A percentile compares a stretch with the other conserved stretches of the same genome.
Evolutionary conservation across 2,113 vertebrate species (phyloP).

Genomic region (Cephalopterus ornatus): DNA sequence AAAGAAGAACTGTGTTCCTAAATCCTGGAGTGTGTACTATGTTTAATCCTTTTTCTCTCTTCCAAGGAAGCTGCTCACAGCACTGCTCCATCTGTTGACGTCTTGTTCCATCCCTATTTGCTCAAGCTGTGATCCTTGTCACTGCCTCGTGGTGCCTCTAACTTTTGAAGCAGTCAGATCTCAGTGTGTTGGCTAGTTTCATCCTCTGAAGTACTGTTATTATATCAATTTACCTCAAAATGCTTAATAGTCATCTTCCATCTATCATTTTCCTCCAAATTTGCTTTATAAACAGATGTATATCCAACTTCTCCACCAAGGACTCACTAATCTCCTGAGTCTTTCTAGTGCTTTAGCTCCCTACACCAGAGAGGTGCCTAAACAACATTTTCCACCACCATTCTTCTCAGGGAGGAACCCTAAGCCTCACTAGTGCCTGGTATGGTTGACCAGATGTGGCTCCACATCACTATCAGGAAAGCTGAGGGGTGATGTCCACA

Average conservation of each 20-base stretch:
- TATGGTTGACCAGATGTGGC: rapidly evolving
- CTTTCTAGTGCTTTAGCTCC: neutral
- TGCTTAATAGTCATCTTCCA: neutral
- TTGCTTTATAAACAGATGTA: neutral
- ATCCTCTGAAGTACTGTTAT: neutral
- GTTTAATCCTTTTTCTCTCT: neutral
- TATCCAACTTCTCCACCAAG: neutral
- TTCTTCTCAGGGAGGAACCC: neutral
- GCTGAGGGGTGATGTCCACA: neutral
- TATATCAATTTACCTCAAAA: neutral
- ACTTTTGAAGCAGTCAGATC: neutral
- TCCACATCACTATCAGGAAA: neutral
- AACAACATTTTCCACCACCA: neutral
- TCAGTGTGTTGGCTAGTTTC: neutral
- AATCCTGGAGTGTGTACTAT: neutral
- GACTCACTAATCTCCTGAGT: neutral
- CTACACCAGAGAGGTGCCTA: neutral
- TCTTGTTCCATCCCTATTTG: neutral
- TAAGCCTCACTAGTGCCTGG: neutral
- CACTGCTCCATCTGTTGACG: neutral
- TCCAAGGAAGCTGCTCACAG: neutral
- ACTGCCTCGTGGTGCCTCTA: neutral
- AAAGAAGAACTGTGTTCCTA: neutral
- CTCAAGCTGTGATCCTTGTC: neutral
- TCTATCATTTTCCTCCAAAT: neutral